Evolutionary conservation across 2,888 invertebrate genomes (phyloP).

Genomic region (Lathronympha strigana): DNA sequence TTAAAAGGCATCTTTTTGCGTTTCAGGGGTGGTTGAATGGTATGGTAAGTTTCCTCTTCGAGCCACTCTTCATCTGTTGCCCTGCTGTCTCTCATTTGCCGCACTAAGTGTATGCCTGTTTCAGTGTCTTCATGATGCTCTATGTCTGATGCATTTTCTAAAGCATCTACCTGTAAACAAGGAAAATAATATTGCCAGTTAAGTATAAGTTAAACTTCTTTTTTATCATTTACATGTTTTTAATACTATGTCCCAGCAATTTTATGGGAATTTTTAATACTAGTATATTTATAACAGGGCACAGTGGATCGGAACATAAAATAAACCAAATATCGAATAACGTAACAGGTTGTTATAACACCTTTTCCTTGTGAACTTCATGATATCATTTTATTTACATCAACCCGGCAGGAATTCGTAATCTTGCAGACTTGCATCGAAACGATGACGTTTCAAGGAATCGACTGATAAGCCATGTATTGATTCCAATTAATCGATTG

Average conservation of each 20-base stretch:
- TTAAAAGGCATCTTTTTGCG: conserved; percentile 62
- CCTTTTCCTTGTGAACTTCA: no score
- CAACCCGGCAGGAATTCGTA: background rate
- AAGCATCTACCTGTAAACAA: conserved; percentile 63
- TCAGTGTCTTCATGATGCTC: conserved; percentile 58
- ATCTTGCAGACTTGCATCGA: no score
- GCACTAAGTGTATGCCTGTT: conserved; percentile 63
- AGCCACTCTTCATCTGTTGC: conserved; percentile 76
- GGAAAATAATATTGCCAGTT: background rate
- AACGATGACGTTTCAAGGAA: conserved; percentile 33
- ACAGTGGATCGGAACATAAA: background rate
- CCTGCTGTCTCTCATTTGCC: conserved; percentile 64
- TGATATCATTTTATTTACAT: conserved; percentile 6
- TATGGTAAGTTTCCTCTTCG: conserved; percentile 69
- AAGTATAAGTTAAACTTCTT: no score
- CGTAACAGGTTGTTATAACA: no score
- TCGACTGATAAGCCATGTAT: conserved; percentile 25
- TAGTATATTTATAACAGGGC: background rate
- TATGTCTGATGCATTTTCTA: conserved; percentile 59
- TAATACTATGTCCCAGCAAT: background rate
- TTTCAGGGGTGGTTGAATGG: conserved; percentile 61
- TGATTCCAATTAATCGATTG: conserved; percentile 32
- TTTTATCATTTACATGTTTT: no score
- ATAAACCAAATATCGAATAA: no score
- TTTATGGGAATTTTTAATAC: background rate